These are phyloP conservation scores for Ophion obscuratus DNA, from an alignment of 2,888 invertebrate species.

Conservation along the genomic window DNA sequence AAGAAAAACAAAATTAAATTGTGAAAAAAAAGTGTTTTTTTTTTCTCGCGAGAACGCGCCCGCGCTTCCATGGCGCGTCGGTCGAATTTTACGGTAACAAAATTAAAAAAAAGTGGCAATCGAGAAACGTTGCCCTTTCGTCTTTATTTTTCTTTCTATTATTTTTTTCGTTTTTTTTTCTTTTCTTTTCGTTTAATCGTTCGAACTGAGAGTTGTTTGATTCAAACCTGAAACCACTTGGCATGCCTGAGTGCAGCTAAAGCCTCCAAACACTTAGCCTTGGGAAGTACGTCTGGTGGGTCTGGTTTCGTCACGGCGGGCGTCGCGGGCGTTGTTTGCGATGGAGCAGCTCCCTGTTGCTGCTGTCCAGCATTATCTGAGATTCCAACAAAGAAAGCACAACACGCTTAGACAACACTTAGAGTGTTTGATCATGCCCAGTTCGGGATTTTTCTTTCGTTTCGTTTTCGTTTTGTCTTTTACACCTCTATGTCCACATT, in stretches of 20 bases:
- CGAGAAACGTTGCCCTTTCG: not conserved
- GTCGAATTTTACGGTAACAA: conserved; percentile 54
- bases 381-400: conserved; percentile 84
- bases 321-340: conserved; percentile 88
- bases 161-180: conserved; percentile 26
- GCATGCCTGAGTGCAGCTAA: conserved; percentile 99
- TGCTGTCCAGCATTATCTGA: conserved; percentile 85
- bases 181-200: conserved; percentile 62
- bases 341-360: conserved; percentile 84
- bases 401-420: conserved; percentile 84
- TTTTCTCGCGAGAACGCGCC: conserved; percentile 17
- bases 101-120: conserved; percentile 45
- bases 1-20: conserved; percentile 52
- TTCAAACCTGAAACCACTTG: conserved; percentile 99
- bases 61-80: not conserved
- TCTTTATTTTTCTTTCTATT: not conserved
- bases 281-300: conserved; percentile 97
- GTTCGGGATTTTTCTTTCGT: conserved; percentile 65
- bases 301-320: conserved; percentile 91
- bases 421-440: conserved; percentile 85
- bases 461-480: conserved; percentile 31
- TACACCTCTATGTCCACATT: conserved; percentile 64
- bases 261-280: conserved; percentile 99
- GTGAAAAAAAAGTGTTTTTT: conserved; percentile 7
- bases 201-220: conserved; percentile 82